Conservation (phyloP, 1,140 invertebrate species). For the Pseudomyrmex concolor region DNA sequence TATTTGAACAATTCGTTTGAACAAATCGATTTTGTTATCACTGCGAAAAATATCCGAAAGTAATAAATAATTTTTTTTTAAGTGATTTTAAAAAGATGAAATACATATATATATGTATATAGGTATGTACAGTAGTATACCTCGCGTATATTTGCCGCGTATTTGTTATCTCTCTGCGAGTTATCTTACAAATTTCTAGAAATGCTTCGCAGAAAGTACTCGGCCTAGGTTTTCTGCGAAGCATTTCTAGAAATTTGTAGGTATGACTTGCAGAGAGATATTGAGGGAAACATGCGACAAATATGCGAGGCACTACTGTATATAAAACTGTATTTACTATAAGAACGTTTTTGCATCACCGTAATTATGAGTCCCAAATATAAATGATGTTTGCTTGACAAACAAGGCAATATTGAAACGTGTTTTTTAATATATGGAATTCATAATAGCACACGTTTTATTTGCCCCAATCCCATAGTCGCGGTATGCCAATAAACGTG, state of each 20-base stretch:
- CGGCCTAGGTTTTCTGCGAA: no score
- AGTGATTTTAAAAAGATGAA: no score
- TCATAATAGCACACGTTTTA: conserved; percentile 32
- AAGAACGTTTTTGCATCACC: not conserved
- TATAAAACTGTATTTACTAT: not conserved
- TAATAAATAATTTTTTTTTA: conserved; percentile 39
- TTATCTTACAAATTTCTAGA: no score
- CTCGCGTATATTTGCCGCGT: no score
- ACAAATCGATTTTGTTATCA: not conserved
- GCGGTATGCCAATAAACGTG: conserved; percentile 11
- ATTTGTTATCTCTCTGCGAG: no score
- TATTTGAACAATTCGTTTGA: conserved; percentile 2
- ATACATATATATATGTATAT: no score
- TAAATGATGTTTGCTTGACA: conserved; percentile 3
- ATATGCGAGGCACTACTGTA: no score
- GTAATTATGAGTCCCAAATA: conserved; percentile 25
- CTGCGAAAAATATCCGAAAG: not conserved
- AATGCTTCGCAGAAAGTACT: no score
- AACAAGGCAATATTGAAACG: not conserved
- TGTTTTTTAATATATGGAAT: conserved; percentile 28
- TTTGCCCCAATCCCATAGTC: not conserved
- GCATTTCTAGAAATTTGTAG: no score
- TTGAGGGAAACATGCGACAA: no score
- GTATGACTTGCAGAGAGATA: no score
- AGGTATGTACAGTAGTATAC: no score